These are phyloP conservation scores for Stramonita haemastoma DNA, from an alignment of 2,888 invertebrate genomes.

Conservation along the genomic window DNA sequence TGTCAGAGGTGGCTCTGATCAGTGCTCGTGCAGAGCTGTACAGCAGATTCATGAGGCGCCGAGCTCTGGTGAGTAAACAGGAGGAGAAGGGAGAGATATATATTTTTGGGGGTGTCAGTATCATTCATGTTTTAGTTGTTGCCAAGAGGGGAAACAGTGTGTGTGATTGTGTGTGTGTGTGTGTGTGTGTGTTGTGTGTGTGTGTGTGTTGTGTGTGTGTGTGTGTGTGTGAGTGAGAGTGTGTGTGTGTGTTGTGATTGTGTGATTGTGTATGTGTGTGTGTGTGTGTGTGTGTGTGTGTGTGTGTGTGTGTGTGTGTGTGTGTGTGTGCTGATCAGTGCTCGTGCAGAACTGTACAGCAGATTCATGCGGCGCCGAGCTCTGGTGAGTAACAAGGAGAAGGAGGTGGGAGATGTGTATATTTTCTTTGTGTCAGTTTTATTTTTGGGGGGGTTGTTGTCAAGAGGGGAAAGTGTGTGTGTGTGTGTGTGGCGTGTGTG, in stretches of 20 bases:
- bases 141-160: background rate
- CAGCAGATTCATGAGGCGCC: slow-evolving; percentile 89
- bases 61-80: slow-evolving; percentile 76
- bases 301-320: no score
- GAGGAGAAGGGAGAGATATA: no score
- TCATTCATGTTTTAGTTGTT: background rate
- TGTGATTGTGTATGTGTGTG: no score
- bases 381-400: slow-evolving; percentile 58
- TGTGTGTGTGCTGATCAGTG: slow-evolving; percentile 87
- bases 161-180: background rate
- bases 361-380: slow-evolving; percentile 88
- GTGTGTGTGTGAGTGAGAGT: no score
- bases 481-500: background rate
- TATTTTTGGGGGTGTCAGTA: background rate
- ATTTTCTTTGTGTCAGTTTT: background rate
- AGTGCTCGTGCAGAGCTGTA: slow-evolving; percentile 94
- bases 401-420: no score
- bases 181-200: background rate
- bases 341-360: slow-evolving; percentile 92
- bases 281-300: no score
- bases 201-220: no score
- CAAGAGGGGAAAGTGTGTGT: background rate
- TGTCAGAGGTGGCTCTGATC: slow-evolving; percentile 93
- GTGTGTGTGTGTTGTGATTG: no score
- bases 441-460: background rate